Evolutionary conservation across 2,113 vertebrate species (phyloP), one percentile per base, ranked within the genome.

Genomic region (Corydoras sp.): DNA sequence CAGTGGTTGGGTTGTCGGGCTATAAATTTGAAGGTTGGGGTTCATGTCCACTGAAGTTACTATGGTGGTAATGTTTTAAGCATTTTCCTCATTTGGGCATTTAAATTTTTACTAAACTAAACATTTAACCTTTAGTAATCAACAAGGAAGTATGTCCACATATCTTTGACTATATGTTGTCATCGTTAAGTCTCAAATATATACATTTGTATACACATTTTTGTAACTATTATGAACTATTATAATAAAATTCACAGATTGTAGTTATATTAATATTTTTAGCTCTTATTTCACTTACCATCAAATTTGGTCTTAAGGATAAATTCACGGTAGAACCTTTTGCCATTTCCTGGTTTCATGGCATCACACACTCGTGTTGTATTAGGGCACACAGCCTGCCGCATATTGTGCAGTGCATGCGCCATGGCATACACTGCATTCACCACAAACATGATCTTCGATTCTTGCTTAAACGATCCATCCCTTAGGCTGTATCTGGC

Each of bases 361-460:
- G 94, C 90, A 0, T 94, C 92, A 0, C 97, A 99, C 76, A 95
- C 89, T 73, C 83, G 91, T 78, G 92, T 95, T 79, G 88, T 83
- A 62, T 97, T 97, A 63, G 95, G 94, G 67, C 97, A 99, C 56
- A 98, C 82, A 0, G 90, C 88, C 18, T 84, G 92, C 70, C 94
- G 91, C 97, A 98, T 99, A 86, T 96, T 93, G 76, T 98, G 94
- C 35, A 99, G 84, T 0, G 94, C 94, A 0, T 92, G 86, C 56
- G 96, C 97, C 90, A 98, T 98, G 50, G 97, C 95, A 0, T 95
- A 99, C 54, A 99, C 95, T 0, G 97, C 97, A 0, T 98, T 98
- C 71, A 99, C 88, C 66, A 98, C 95, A 0, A 98, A 99, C 58
- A 96, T 98, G 82, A 99, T 97, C 88, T 99, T 99, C 59, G 95